These are phyloP conservation scores for Hexactinellida sp. DNA, from an alignment of 37 sponge, comb jelly and placozoan species.

Conservation along the genomic window DNA sequence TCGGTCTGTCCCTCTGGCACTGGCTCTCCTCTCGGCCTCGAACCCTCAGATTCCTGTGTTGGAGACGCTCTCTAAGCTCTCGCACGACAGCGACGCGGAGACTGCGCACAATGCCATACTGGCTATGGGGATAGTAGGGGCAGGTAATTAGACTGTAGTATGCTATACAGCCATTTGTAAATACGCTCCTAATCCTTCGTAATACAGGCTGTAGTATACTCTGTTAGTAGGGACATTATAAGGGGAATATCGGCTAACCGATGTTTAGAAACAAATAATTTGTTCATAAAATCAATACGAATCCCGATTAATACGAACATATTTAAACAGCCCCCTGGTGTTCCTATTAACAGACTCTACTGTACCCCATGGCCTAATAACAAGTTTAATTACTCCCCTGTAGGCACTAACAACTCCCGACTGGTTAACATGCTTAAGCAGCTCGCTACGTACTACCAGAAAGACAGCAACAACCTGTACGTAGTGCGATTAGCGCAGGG, in stretches of 20 bases:
- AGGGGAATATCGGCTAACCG: too few species aligned
- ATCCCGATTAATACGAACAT: too few species aligned
- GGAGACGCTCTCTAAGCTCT: constrained; percentile 89
- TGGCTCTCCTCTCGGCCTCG: constrained; percentile 77
- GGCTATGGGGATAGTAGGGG: constrained; percentile 87
- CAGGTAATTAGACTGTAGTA: constrained; percentile 25
- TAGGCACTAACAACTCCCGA: constrained; percentile 92
- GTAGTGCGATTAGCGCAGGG: constrained; percentile 96
- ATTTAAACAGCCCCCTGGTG: too few species aligned
- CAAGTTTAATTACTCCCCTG: too few species aligned
- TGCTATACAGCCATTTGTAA: too few species aligned
- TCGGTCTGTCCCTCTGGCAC: constrained; percentile 80
- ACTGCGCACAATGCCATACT: constrained; percentile 87
- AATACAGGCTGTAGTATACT: too few species aligned
- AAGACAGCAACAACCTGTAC: constrained; percentile 75
- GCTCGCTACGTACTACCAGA: constrained; percentile 92
- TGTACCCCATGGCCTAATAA: too few species aligned
- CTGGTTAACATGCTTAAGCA: constrained; percentile 80
- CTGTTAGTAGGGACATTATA: background rate
- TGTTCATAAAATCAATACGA: too few species aligned
- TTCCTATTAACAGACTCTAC: too few species aligned
- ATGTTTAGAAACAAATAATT: too few species aligned
- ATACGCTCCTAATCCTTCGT: too few species aligned
- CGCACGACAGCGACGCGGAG: constrained; percentile 85
- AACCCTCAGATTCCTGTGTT: constrained; percentile 81